These are phyloP conservation scores for Pollachius pollachius DNA, from an alignment of 2,113 vertebrate genomes.

Conservation along the genomic window DNA sequence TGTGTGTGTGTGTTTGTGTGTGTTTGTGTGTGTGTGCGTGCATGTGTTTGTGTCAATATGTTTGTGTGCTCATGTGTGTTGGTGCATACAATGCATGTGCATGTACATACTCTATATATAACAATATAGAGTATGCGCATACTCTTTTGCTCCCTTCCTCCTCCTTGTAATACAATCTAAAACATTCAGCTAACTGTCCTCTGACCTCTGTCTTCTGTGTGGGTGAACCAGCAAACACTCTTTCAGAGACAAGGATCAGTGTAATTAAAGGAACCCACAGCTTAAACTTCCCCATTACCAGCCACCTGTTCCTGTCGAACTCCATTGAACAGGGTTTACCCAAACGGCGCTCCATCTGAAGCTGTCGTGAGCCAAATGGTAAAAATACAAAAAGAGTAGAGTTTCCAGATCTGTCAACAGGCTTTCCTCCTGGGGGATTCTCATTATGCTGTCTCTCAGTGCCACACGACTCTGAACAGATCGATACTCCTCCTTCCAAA, in stretches of 20 bases:
- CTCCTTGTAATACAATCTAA: background rate
- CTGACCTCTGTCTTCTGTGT: background rate
- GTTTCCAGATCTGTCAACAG: conserved; percentile 45
- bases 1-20: background rate
- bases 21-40: background rate
- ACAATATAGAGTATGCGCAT: too few relatives aligned
- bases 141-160: too few relatives aligned
- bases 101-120: too few relatives aligned
- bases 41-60: too few relatives aligned
- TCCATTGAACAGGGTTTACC: conserved; percentile 23
- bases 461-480: conserved; percentile 2
- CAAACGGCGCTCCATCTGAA: conserved; percentile 15
- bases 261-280: conserved; percentile 43
- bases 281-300: conserved; percentile 25
- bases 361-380: conserved; percentile 22
- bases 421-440: conserved; percentile 34
- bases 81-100: too few relatives aligned
- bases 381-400: conserved; percentile 3
- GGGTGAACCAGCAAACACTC: conserved; percentile 10
- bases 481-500: too few relatives aligned
- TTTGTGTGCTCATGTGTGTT: too few relatives aligned
- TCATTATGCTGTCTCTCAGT: conserved; percentile 32
- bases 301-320: conserved; percentile 22
- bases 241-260: conserved; percentile 15
- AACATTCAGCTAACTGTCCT: too few relatives aligned